Evolutionary conservation across 1,140 invertebrate genomes (phyloP), one percentile per base, ranked within the genome.

Genomic region (Odontomachus brunneus): DNA sequence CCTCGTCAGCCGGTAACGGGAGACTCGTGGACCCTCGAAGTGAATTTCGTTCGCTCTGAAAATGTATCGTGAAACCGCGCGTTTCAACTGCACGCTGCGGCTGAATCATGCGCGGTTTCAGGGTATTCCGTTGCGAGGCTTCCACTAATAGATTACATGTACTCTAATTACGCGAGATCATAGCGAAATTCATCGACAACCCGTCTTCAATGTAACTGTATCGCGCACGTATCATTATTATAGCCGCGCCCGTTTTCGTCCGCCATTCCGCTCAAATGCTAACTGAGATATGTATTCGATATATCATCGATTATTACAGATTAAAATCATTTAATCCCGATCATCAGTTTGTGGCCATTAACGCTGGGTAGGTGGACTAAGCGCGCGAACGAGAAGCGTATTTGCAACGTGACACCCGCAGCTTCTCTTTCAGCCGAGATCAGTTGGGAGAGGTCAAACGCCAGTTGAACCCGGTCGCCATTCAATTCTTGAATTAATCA

Each of bases 401-500:
- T 80, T 69, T 29, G 51, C 51, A 57, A 48, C 33, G 22, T 9
- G 22, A 69, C 33, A 69, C 33, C n/a, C n/a, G 53, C 14, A n/a
- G 24, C 57, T 71, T 57, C 51, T 69, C 49, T 80, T 80, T 80
- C 65, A 55, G 38, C 69, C 15, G 3, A 55, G 53, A 66, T 76
- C 48, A 33, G 74, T 53, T 53, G 19, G 9, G 4, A 76, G n/a
- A 80, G 65, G 22, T 57, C 65, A 69, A 44, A 33, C 48, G 29
- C 51, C 33, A 80, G 55, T 57, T 57, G 44, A 22, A 71, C 60
- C 57, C 66, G 57, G 71, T 80, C 65, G 65, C 22, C 33, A 38
- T 69, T 69, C 29, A 44, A 80, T 80, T 80, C 75, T 80, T 69
- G 65, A 63, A 63, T 63, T 51, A 71, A 80, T 80, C 65, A 38